Evolutionary conservation across 2,797 vertebrate genomes (phyloP), one percentile per base, ranked within the genome.

Genomic region (Syndactyla subalaris): DNA sequence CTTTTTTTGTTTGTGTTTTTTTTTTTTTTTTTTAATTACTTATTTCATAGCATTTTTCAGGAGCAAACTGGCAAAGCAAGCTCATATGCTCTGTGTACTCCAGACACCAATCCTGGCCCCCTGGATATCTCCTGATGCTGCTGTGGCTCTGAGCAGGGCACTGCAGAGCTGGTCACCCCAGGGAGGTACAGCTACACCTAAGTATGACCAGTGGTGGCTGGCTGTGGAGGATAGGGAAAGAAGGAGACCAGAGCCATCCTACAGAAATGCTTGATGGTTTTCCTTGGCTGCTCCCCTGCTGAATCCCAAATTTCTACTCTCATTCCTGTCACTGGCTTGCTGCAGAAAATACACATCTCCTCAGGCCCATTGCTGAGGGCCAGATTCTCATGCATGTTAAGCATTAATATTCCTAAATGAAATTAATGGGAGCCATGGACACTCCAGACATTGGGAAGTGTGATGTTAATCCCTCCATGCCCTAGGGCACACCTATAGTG

Each of bases 1-100:
- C 26, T 54, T 52, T 22, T 1, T 24, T 14, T 13, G 9, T 49
- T 49, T 45, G 20, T 9, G 8, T 45, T 45, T 17, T 17, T 17
- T 43, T 43, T 43, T 43, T 43, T 7, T 45, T 45, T 46, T 23
- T 49, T 49, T 26, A 59, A 38, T 41, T 14, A 30, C 13, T 41
- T 62, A 30, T 41, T 41, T 30, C 38, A 41, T 30, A 39, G 83
- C 34, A 57, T 72, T 29, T 30, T 20, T 38, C 41, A 57, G 43
- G 46, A 93, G 54, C 41, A 51, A 80, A 27, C 14, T 11, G 38
- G 54, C 57, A 85, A 74, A 66, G 57, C 30, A 70, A 91, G 30
- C 30, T 59, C 65, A 45, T 27, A 49, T 0, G 0, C 55, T 14
- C 2, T n/a, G 16, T 18, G 75, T n/a, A 46, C 26, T 48, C n/a